Evolutionary conservation across 2,113 vertebrate genomes (phyloP), one percentile per base, ranked within the genome.

Genomic region (Platycercus adscitus): DNA sequence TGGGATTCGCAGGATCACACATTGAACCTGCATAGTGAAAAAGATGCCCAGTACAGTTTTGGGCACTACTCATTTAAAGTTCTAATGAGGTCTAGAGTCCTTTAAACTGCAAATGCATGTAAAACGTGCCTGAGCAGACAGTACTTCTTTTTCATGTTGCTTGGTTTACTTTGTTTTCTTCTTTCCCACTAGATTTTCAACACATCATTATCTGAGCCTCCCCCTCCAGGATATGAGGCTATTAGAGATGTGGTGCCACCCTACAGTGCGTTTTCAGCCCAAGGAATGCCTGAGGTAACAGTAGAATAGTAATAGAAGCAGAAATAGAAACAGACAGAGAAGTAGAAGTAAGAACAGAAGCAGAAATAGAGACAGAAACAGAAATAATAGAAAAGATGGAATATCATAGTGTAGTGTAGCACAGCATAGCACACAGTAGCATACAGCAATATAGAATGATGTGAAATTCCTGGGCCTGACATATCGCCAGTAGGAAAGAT

Each of bases 191-290:
- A 99, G 99, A 69, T 99, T 92, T 99, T 98, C 82, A 99, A 98
- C 66, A 99, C 99, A 3, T 99, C 99, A 0, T 93, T 99, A 70
- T 98, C 96, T 78, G 99, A 99, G 88, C 98, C 98, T 3, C 92
- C 98, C 75, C 99, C 99, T 93, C 97, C 98, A 13, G 99, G 99
- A 37, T 99, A 99, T 95, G 99, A 99, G 93, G 53, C 98, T 47
- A 41, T 99, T 56, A 71, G 94, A 41, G 85, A 98, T 83, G 97
- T 99, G 37, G 98, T 99, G 5, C 98, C 99, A 58, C 99, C 99
- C 17, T 99, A 99, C 93, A 99, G 91, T 84, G 99, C 99, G 2
- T 99, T 98, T 96, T 99, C 99, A 88, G 96, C 99, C 14, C 97
- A 98, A 95, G 99, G 99, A 77, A 94, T 96, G 56, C 99, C 99